Base-by-base conservation (phyloP, 2,888 invertebrate species). In the Drosophila stalkeri region DNA sequence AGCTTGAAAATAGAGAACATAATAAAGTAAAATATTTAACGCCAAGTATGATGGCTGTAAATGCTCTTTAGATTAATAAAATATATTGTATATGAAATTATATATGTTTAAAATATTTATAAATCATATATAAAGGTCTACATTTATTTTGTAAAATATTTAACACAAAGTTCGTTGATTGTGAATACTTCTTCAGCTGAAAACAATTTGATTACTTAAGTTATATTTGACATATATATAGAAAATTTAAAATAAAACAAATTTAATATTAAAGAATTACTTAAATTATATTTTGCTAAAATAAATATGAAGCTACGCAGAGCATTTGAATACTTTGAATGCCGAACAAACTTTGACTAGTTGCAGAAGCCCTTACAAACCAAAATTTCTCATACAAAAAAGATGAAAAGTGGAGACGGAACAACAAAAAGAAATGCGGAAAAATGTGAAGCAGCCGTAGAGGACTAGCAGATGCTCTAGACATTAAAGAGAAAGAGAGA, bases 271-370 rank as follows among this genome's bases (percentile, higher is more conserved):
- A 3, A n/a, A n/a, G n/a, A n/a, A 1, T 31, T 31, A 31, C 8
- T 31, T 31, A 8, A 8, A 1, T 8, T 35, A 35, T 35, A 35
- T 35, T 35, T 35, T 3, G 11, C 2, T n/a, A n/a, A n/a, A n/a
- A n/a, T n/a, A n/a, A n/a, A 20, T 11, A 11, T 35, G n/a, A n/a
- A 35, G 27, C 27, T 1, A 6, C 6, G 27, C 27, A 27, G 82
- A 64, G 80, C 75, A 77, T 75, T 51, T 60, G 75, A 76, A 74
- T 77, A 64, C 69, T 68, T 81, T 71, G 56, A 31, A 12, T 77
- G 82, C 85, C 75, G 74, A 63, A 69, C 69, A 65, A 73, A 74
- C 69, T 74, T 71, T 62, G 72, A 66, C 87, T 77, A 84, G 80
- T 81, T 73, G 74, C 78, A 61, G 62, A 57, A 66, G 41, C 33